Conservation (phyloP, 2,888 invertebrate species). For the Chloroclystis v-ata region DNA sequence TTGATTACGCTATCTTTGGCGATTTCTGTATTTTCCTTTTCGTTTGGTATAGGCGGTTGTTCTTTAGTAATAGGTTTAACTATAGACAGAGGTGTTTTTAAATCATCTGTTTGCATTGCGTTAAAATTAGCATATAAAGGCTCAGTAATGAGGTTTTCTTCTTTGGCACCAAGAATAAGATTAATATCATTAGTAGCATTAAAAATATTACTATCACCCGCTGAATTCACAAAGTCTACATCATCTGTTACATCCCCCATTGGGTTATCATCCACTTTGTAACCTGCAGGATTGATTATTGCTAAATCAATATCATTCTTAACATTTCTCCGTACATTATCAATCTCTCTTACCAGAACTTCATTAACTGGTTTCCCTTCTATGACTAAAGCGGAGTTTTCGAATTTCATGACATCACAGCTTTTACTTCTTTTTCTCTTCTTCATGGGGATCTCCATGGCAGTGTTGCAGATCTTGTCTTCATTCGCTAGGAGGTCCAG, state of each 20-base stretch:
- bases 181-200: constrained; percentile 8
- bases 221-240: constrained; percentile 14
- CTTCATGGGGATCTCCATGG: constrained; percentile 69
- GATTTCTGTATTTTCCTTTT: constrained; percentile 9
- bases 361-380: constrained; percentile 52
- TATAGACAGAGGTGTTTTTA: neutral
- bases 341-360: constrained; percentile 58
- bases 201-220: constrained; percentile 5
- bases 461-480: constrained; percentile 70
- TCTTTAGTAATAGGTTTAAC: constrained; percentile 6
- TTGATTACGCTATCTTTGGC: constrained; percentile 20
- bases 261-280: constrained; percentile 4
- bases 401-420: constrained; percentile 59
- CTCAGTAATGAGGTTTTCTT: constrained; percentile 29
- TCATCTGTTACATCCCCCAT: constrained; percentile 12
- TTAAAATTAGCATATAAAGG: constrained; percentile 55
- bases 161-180: constrained; percentile 19
- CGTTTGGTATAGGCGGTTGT: constrained; percentile 1
- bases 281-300: neutral
- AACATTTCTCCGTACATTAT: constrained; percentile 62
- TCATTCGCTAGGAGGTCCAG: constrained; percentile 67
- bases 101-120: constrained; percentile 14
- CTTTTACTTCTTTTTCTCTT: constrained; percentile 62
- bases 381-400: constrained; percentile 64
- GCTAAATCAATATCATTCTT: constrained; percentile 19